Conservation (phyloP, 2,888 invertebrate genomes). For the Stramonita haemastoma region DNA sequence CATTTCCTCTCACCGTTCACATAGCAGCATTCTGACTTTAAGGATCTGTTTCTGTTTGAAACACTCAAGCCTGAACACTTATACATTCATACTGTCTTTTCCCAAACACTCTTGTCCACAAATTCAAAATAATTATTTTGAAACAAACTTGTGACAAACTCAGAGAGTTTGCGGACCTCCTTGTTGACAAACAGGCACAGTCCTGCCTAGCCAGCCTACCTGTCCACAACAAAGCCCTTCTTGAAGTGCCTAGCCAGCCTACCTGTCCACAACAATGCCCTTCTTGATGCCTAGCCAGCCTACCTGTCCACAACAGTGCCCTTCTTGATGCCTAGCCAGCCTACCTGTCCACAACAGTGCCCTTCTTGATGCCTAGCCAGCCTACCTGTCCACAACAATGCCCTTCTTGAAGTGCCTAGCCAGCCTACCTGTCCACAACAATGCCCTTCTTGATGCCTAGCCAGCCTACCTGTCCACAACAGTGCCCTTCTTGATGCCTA, state of each 20-base stretch:
- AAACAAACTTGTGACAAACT: no score
- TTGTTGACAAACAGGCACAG: no score
- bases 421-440: constrained; percentile 74
- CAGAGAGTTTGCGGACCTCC: no score
- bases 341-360: constrained; percentile 73
- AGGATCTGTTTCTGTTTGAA: no score
- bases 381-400: constrained; percentile 73
- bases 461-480: constrained; percentile 74
- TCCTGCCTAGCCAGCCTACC: constrained; percentile 53
- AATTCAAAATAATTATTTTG: no score
- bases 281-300: constrained; percentile 72
- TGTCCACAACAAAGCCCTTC: constrained; percentile 73
- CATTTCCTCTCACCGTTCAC: no score
- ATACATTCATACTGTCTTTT: no score
- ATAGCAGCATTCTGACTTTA: no score
- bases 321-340: constrained; percentile 72
- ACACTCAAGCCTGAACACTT: no score
- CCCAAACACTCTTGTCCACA: no score
- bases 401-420: constrained; percentile 73
- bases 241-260: no score
- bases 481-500: constrained; percentile 72
- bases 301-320: constrained; percentile 74
- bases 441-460: constrained; percentile 73
- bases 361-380: constrained; percentile 73
- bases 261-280: constrained; percentile 74